Evolutionary conservation across 64 coral and sea anemone species (phyloP).

Genomic region (Actinia equina): DNA sequence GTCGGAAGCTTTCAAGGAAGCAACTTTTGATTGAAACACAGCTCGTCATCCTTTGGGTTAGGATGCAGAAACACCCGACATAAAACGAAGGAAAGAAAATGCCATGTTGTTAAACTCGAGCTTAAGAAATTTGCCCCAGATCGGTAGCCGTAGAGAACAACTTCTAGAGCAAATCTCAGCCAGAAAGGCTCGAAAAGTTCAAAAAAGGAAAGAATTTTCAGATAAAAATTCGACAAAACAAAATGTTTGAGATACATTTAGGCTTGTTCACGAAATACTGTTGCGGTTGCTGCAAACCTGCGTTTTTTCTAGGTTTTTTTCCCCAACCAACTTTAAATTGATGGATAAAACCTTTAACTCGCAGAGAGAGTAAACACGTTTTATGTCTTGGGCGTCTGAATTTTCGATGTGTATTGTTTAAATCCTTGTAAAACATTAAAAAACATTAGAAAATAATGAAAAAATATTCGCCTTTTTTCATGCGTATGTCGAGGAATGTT

Average conservation of each 20-base stretch:
- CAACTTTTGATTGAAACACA: neutral
- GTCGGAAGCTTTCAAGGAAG: neutral
- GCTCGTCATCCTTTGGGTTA: neutral
- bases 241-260: neutral
- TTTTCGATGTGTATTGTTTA: neutral
- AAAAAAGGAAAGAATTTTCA: neutral
- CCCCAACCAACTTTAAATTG: neutral
- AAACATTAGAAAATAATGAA: neutral
- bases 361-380: neutral
- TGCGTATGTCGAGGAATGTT: neutral
- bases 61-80: neutral
- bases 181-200: neutral
- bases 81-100: neutral
- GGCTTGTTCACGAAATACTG: neutral
- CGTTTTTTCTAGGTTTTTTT: neutral
- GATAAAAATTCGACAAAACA: neutral
- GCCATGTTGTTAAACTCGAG: too few species aligned
- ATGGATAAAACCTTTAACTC: neutral
- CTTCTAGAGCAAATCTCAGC: neutral
- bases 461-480: neutral
- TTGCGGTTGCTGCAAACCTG: neutral
- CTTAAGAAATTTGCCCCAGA: too few species aligned
- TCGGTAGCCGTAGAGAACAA: neutral
- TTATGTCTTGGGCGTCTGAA: neutral
- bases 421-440: neutral